Percentiles rank a stretch among this genome's conserved stretches.
Evolutionary conservation across 1,140 invertebrate species (phyloP).

Genomic region (Tetramorium simillimum): DNA sequence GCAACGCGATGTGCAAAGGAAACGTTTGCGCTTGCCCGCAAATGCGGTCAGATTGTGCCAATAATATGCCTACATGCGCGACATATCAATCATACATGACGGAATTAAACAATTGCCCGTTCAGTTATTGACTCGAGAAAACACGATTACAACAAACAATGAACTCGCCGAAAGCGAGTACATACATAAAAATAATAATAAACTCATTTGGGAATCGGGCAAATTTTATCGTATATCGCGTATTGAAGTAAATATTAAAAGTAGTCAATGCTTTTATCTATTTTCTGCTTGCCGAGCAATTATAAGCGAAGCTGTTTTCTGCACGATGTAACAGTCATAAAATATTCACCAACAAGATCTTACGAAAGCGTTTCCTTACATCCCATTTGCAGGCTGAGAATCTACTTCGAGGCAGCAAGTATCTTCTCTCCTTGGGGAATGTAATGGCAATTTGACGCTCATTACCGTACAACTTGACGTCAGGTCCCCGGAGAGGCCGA

Average conservation of each 20-base stretch:
- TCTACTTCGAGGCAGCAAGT: background rate
- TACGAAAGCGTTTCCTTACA: background rate
- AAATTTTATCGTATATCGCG: background rate
- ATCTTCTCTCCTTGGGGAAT: background rate
- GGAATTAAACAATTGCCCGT: conserved; percentile 29
- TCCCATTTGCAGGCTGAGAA: background rate
- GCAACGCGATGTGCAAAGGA: conserved; percentile 30
- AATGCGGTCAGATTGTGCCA: conserved; percentile 34
- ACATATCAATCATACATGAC: conserved; percentile 16
- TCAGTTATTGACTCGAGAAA: background rate
- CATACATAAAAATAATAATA: background rate
- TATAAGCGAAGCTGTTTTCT: background rate
- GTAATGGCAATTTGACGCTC: conserved; percentile 64
- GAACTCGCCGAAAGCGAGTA: background rate
- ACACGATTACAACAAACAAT: background rate
- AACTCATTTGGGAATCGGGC: background rate
- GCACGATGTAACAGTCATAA: background rate
- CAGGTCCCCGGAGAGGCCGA: conserved; percentile 43
- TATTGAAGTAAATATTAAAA: conserved; percentile 20
- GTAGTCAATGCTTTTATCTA: background rate
- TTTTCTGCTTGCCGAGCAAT: background rate
- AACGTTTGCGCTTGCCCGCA: conserved; percentile 22
- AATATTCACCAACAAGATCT: conserved; percentile 11
- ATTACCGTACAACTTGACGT: conserved; percentile 54
- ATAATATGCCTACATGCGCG: conserved; percentile 23